Evolutionary conservation across 2,113 vertebrate species (phyloP).

Genomic region (Todiramphus saurophagus): DNA sequence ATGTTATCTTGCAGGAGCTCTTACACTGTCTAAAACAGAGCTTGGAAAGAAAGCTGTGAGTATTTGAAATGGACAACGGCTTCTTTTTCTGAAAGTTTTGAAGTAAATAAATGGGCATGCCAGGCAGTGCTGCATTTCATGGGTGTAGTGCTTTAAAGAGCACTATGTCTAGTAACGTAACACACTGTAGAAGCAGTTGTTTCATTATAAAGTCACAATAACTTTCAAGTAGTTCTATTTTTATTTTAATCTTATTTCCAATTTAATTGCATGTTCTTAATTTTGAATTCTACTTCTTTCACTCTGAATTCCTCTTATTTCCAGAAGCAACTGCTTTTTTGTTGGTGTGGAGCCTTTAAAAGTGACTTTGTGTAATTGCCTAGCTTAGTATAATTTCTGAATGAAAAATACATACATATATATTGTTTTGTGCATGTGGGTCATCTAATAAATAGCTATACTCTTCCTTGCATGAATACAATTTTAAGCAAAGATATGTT

Average conservation of each 20-base stretch:
- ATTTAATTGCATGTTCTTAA: not conserved
- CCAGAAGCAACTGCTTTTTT: not conserved
- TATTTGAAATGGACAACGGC: conserved; percentile 24
- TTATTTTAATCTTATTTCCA: not conserved
- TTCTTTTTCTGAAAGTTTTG: not conserved
- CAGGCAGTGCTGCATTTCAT: not conserved
- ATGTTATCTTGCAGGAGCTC: conserved; percentile 91
- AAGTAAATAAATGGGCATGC: not conserved
- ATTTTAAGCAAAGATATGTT: not conserved
- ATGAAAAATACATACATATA: not conserved
- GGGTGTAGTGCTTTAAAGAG: not conserved
- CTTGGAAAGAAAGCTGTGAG: conserved; percentile 99
- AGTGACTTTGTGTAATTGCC: not conserved
- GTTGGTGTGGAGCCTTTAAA: not conserved
- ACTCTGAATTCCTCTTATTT: not conserved
- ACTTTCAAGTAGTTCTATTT: not conserved
- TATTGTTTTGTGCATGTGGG: conserved; percentile 11
- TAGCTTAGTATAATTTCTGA: not conserved
- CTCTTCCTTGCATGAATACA: not conserved
- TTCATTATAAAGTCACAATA: not conserved
- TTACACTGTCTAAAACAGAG: conserved; percentile 93
- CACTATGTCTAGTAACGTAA: not conserved
- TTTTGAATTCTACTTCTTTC: not conserved
- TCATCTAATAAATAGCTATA: not conserved
- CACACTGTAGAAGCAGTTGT: not conserved